phyloP scores from a whole-genome alignment of 2,888 invertebrate species.

The Cyaniris semiargus region DNA sequence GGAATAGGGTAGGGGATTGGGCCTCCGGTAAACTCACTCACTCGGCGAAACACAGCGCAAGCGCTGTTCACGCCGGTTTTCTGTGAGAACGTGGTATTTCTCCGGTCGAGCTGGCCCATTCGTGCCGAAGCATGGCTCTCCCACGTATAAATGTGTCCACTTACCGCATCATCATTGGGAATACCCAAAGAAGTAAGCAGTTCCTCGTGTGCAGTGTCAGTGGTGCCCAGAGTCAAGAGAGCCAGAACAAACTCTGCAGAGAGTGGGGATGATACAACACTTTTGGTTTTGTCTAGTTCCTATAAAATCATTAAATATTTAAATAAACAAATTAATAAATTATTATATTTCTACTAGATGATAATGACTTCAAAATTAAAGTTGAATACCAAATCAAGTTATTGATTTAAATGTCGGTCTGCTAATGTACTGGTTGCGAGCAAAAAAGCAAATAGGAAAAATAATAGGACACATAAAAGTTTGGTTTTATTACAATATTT shows the following conservation, averaged over 20 bases:
- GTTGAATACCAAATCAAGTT: background rate
- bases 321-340: background rate
- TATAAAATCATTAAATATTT: constrained; percentile 43
- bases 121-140: no score
- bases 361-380: background rate
- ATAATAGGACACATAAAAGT: background rate
- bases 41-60: no score
- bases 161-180: constrained; percentile 61
- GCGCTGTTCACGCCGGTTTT: no score
- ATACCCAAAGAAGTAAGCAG: constrained; percentile 60
- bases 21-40: no score
- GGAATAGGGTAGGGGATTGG: no score
- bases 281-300: constrained; percentile 65
- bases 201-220: constrained; percentile 61
- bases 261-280: constrained; percentile 73
- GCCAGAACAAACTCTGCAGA: constrained; percentile 73
- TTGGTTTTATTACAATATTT: background rate
- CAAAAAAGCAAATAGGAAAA: background rate
- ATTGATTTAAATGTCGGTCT: background rate
- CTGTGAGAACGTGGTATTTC: no score
- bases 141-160: constrained; percentile 47
- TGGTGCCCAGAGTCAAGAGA: constrained; percentile 65
- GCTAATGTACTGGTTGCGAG: background rate
- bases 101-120: no score
- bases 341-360: background rate